Conservation (phyloP, 2,113 vertebrate genomes). For the Spea multiplicata region DNA sequence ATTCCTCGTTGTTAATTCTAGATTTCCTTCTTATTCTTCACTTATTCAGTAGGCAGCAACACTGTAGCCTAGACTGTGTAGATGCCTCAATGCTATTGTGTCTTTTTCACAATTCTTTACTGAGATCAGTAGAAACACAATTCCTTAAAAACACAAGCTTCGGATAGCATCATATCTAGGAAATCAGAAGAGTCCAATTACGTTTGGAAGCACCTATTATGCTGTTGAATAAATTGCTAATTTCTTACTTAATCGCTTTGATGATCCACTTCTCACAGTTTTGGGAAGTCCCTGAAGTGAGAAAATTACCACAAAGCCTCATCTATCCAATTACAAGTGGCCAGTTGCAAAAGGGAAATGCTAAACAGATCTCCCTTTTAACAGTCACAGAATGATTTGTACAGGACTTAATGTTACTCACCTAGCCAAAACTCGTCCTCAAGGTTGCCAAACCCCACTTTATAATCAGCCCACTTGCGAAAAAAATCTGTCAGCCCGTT, state of each 20-base stretch:
- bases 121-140: background rate
- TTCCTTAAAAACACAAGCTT: background rate
- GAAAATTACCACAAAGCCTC: background rate
- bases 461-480: slow-evolving; percentile 93
- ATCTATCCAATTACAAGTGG: background rate
- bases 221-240: background rate
- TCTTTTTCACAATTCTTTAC: background rate
- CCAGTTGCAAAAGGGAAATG: background rate
- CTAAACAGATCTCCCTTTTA: background rate
- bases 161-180: background rate
- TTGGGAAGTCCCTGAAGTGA: background rate
- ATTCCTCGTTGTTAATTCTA: background rate
- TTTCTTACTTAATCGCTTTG: background rate
- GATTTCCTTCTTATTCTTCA: background rate
- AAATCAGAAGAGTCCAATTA: background rate
- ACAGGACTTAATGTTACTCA: slow-evolving; percentile 55
- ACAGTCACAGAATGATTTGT: background rate
- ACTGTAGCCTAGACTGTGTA: no score
- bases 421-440: slow-evolving; percentile 98
- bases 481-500: slow-evolving; percentile 95
- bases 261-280: background rate
- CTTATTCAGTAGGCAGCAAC: no score
- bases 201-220: background rate
- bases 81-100: no score
- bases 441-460: slow-evolving; percentile 88